These are phyloP conservation scores for Drosophila repletoides DNA, from an alignment of 1,140 invertebrate species.

Conservation along the genomic window DNA sequence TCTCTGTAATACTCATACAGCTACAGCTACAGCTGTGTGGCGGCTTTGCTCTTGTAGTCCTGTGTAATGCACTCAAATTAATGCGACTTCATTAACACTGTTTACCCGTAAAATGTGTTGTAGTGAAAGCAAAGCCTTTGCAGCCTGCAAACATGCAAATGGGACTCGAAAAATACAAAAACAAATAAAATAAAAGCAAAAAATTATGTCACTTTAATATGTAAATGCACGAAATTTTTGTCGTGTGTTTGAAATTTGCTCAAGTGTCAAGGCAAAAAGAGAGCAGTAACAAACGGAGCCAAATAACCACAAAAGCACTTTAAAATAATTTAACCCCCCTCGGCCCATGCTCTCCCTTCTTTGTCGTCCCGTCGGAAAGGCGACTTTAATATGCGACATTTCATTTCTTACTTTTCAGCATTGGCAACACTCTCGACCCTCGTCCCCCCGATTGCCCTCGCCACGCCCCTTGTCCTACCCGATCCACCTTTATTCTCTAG, in stretches of 20 bases:
- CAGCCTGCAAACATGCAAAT: slow-evolving; percentile 45
- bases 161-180: slow-evolving; percentile 2
- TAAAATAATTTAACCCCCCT: slow-evolving; percentile 64
- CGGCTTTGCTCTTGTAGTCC: slow-evolving; percentile 47
- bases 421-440: slow-evolving; percentile 16
- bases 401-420: slow-evolving; percentile 51
- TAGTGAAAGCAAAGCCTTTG: slow-evolving; percentile 27
- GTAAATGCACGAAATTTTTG: slow-evolving; percentile 36
- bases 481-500: not conserved
- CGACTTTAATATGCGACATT: slow-evolving; percentile 71
- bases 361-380: slow-evolving; percentile 25
- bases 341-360: not conserved
- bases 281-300: slow-evolving; percentile 35
- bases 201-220: slow-evolving; percentile 48
- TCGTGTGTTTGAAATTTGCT: slow-evolving; percentile 23
- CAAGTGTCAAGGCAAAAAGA: slow-evolving; percentile 48
- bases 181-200: not conserved
- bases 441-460: not conserved
- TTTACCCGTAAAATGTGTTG: slow-evolving; percentile 68
- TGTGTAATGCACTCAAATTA: slow-evolving; percentile 74
- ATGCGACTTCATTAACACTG: slow-evolving; percentile 80
- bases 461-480: not conserved
- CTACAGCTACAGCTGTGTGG: slow-evolving; percentile 18
- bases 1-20: not conserved
- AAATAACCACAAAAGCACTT: slow-evolving; percentile 71